phyloP scores from a whole-genome alignment of 2,113 vertebrate species.

The Ailuropoda melanoleuca region DNA sequence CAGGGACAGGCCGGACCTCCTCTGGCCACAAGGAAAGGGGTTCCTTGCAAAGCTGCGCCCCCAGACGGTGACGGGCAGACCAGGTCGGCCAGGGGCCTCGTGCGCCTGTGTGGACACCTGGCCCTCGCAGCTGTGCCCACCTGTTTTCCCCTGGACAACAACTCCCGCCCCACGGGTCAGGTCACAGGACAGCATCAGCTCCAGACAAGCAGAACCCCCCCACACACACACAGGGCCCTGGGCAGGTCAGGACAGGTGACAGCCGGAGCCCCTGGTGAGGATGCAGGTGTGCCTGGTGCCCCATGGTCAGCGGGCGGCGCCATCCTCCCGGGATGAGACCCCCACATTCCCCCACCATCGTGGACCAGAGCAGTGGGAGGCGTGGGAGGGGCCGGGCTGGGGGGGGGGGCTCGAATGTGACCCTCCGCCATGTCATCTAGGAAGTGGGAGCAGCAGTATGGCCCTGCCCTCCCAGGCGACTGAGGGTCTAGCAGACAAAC shows the following conservation, averaged over 20 bases:
- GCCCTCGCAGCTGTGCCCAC: neutral
- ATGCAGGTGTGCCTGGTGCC: accelerated
- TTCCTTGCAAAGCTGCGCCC: neutral
- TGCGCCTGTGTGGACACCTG: neutral
- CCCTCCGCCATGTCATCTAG: neutral
- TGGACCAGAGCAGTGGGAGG: neutral
- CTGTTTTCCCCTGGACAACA: neutral
- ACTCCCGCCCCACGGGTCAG: neutral
- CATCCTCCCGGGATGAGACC: neutral
- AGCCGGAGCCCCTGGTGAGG: neutral
- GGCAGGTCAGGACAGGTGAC: neutral
- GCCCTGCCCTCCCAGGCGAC: neutral
- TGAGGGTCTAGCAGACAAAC: neutral
- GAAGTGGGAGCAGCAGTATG: neutral
- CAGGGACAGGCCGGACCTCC: neutral
- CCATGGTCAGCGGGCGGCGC: too few relatives aligned
- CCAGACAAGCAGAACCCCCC: neutral
- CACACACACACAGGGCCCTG: accelerated
- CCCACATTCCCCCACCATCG: accelerated
- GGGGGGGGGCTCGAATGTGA: neutral
- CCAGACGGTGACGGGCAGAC: neutral
- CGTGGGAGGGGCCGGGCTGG: neutral
- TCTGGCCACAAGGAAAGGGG: neutral
- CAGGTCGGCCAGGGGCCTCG: neutral
- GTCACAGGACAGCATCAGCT: neutral